phyloP scores from a whole-genome alignment of 2,888 invertebrate genomes.

The Amiota communis region DNA sequence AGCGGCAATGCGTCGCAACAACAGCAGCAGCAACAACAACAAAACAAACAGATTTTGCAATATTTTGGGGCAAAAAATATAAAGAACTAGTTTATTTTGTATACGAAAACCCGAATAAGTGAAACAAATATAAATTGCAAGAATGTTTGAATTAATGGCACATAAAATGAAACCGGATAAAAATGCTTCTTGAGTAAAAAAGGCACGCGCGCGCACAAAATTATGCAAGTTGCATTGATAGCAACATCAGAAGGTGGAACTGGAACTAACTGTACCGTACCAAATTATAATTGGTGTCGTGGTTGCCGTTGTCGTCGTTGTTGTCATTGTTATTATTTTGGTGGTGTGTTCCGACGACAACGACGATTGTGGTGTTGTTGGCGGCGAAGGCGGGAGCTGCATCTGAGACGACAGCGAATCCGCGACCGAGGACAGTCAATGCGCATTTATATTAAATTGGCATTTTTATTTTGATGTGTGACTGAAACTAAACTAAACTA shows the following conservation, averaged over 20 bases:
- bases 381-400: conserved; percentile 21
- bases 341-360: conserved; percentile 18
- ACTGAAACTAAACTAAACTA: neutral
- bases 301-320: conserved; percentile 26
- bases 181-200: neutral
- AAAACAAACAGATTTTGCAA: conserved; percentile 11
- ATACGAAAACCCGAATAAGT: neutral
- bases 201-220: conserved; percentile 35
- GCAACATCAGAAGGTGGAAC: conserved; percentile 37
- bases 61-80: neutral
- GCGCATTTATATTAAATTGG: conserved; percentile 35
- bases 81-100: neutral
- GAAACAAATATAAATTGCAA: neutral
- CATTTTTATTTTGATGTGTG: neutral
- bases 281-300: conserved; percentile 26
- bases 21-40: neutral
- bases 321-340: conserved; percentile 25
- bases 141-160: neutral
- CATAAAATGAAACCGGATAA: neutral
- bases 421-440: conserved; percentile 12
- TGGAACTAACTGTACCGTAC: conserved; percentile 56
- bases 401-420: conserved; percentile 16
- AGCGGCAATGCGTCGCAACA: too few relatives aligned
- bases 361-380: conserved; percentile 3
- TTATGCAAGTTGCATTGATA: conserved; percentile 61